phyloP scores from a whole-genome alignment of 2,888 invertebrate species.

The Eupithecia vulgata region DNA sequence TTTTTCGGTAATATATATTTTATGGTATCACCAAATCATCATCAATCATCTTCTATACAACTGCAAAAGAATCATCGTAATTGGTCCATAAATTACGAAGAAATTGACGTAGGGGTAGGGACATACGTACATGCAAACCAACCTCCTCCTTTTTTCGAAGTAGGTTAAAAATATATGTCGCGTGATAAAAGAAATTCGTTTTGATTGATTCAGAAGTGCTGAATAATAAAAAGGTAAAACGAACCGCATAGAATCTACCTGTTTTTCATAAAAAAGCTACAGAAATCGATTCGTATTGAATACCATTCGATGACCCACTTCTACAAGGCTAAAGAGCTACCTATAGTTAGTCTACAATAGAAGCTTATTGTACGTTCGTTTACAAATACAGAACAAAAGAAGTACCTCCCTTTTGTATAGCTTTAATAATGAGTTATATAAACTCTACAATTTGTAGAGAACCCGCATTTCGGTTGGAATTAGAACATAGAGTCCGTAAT shows the following conservation, averaged over 20 bases:
- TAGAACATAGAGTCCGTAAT: conserved; percentile 8
- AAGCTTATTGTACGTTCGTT: conserved; percentile 11
- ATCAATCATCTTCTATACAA: no score
- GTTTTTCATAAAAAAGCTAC: conserved; percentile 39
- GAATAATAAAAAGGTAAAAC: conserved; percentile 59
- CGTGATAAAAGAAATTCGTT: conserved; percentile 58
- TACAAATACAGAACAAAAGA: conserved; percentile 1
- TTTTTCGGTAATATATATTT: no score
- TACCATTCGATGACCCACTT: conserved; percentile 29
- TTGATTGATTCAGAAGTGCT: conserved; percentile 56
- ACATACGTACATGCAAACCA: no score
- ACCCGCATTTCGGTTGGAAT: conserved; percentile 1
- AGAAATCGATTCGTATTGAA: conserved; percentile 23
- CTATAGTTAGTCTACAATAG: conserved; percentile 14
- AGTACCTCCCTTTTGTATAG: background rate
- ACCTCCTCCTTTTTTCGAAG: no score
- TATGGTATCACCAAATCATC: no score
- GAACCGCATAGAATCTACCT: conserved; percentile 46
- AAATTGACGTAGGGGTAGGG: no score
- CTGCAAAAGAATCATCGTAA: no score
- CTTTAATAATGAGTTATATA: conserved; percentile 3
- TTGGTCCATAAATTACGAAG: no score
- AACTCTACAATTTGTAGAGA: conserved; percentile 22
- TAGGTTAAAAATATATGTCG: conserved; percentile 51
- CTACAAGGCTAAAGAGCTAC: conserved; percentile 25